phyloP scores from a whole-genome alignment of 2,113 vertebrate species.

The Hypocryptadius cinnamomeus region DNA sequence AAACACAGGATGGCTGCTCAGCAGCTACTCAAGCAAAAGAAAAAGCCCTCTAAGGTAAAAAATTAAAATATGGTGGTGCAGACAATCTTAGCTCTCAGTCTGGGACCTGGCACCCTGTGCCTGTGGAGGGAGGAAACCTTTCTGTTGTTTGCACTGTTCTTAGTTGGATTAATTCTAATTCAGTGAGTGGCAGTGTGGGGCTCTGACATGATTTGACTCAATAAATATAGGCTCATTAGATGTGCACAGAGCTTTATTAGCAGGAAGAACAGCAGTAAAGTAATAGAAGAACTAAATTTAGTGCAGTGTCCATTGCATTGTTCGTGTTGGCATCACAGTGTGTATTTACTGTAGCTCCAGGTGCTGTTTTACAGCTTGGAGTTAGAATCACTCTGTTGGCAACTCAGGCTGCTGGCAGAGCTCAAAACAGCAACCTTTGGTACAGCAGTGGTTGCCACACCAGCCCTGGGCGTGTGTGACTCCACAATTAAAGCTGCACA shows the following conservation, averaged over 20 bases:
- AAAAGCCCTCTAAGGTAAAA: conserved; percentile 59
- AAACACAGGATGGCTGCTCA: conserved; percentile 47
- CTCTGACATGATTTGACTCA: not conserved
- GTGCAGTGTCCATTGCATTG: not conserved
- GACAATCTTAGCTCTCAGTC: not conserved
- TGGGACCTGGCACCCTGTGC: not conserved
- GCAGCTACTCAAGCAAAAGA: conserved; percentile 40
- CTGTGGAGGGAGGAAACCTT: not conserved
- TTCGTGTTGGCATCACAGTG: not conserved
- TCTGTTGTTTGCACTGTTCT: not conserved
- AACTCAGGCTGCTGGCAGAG: not conserved
- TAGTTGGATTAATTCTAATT: not conserved
- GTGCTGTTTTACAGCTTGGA: not conserved
- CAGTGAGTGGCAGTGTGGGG: not conserved
- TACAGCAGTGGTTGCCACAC: not conserved
- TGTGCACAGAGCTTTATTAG: not conserved
- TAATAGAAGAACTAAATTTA: not conserved
- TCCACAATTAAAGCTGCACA: not conserved
- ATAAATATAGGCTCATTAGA: not conserved
- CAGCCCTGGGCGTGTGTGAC: not conserved
- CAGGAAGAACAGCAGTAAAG: not conserved
- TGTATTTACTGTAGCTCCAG: not conserved
- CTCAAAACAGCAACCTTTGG: not conserved
- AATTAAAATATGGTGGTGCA: not conserved
- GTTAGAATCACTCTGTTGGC: not conserved